phyloP scores from a whole-genome alignment of 1,140 invertebrate species.

The Glomeris maerens region DNA sequence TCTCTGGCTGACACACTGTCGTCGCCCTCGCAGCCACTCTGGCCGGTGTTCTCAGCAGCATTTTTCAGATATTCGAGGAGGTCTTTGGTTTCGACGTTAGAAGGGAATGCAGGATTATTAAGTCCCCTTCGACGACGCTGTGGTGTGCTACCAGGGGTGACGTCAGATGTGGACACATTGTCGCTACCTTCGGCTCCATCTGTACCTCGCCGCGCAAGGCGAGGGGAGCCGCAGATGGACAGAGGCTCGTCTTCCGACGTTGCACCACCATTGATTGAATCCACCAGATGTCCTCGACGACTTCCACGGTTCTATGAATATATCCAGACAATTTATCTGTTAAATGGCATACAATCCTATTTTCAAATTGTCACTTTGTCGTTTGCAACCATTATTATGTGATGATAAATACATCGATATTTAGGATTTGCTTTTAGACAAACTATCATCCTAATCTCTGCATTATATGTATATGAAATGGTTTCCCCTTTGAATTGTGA shows the following conservation, averaged over 20 bases:
- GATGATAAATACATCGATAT: too few species aligned
- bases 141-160: slow-evolving; percentile 75
- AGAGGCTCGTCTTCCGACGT: slow-evolving; percentile 36
- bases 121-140: slow-evolving; percentile 59
- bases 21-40: slow-evolving; percentile 31
- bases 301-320: not conserved
- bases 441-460: too few species aligned
- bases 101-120: slow-evolving; percentile 52
- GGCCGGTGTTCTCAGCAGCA: slow-evolving; percentile 48
- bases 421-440: too few species aligned
- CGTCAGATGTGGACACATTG: slow-evolving; percentile 51
- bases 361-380: too few species aligned
- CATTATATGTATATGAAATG: too few species aligned
- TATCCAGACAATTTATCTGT: slow-evolving; percentile 1
- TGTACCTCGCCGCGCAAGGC: slow-evolving; percentile 44
- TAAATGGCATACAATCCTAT: too few species aligned
- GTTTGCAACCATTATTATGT: too few species aligned
- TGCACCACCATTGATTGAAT: slow-evolving; percentile 13
- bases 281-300: not conserved
- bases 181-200: slow-evolving; percentile 16
- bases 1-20: too few species aligned
- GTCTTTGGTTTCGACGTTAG: slow-evolving; percentile 68
- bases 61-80: slow-evolving; percentile 67
- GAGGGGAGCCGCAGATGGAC: slow-evolving; percentile 49
- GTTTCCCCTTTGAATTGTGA: too few species aligned